phyloP scores from a whole-genome alignment of 2,888 invertebrate genomes.

The Acanthacorydalis orientalis region DNA sequence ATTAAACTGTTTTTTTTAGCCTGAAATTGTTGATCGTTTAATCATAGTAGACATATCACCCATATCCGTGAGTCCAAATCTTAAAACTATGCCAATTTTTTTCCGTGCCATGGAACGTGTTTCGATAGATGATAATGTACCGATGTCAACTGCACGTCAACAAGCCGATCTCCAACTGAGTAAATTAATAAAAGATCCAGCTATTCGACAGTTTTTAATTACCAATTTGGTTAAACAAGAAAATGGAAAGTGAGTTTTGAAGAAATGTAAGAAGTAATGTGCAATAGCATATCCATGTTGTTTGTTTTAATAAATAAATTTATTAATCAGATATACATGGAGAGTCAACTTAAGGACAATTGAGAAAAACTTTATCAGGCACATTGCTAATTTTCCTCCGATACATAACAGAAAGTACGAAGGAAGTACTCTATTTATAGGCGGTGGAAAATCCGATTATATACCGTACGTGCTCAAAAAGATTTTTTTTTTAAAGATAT shows the following conservation, averaged over 20 bases:
- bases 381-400: slow-evolving; percentile 49
- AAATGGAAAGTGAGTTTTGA: slow-evolving; percentile 17
- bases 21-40: slow-evolving; percentile 43
- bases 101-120: slow-evolving; percentile 50
- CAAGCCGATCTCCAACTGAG: slow-evolving; percentile 46
- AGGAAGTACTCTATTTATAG: slow-evolving; percentile 69
- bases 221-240: slow-evolving; percentile 53
- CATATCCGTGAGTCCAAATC: slow-evolving; percentile 37
- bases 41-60: slow-evolving; percentile 62
- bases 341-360: slow-evolving; percentile 63
- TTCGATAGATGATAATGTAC: slow-evolving; percentile 37
- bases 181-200: slow-evolving; percentile 34
- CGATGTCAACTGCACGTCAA: slow-evolving; percentile 53
- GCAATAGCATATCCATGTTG: too few species aligned
- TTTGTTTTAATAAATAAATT: too few species aligned
- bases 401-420: slow-evolving; percentile 26
- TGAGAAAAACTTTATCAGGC: slow-evolving; percentile 40
- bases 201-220: slow-evolving; percentile 60
- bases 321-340: slow-evolving; percentile 43
- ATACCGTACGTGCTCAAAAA: slow-evolving; percentile 42
- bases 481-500: neutral
- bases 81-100: slow-evolving; percentile 40
- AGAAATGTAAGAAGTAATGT: neutral
- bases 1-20: slow-evolving; percentile 22
- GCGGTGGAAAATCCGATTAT: slow-evolving; percentile 68